These are phyloP conservation scores for human DNA, from an alignment of 2,113 vertebrate genomes.

Conservation along the genomic window DNA sequence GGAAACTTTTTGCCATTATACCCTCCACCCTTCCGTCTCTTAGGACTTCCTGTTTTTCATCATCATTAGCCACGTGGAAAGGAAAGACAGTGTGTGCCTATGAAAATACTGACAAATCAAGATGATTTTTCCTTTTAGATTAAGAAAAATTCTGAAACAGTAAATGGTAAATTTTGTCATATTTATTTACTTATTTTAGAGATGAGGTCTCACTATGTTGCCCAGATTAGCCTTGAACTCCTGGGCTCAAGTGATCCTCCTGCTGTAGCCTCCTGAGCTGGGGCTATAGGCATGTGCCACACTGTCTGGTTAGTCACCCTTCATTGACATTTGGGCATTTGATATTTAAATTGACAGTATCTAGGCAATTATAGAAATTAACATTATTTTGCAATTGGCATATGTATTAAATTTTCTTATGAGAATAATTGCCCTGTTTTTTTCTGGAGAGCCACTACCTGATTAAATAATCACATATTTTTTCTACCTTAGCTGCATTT, in stretches of 20 bases:
- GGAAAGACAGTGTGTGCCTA: conserved; percentile 1
- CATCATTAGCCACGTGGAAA: conserved; percentile 14
- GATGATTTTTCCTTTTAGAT: not conserved
- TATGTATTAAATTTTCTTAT: not conserved
- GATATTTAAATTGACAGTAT: conserved; percentile 9
- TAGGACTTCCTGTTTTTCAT: conserved; percentile 4
- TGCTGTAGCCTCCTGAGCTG: not conserved
- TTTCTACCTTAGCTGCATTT: not conserved
- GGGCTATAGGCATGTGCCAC: not conserved
- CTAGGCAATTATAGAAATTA: conserved; percentile 46
- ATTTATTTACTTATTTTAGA: not conserved
- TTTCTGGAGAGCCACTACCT: not conserved
- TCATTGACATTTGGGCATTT: not conserved
- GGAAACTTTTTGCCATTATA: not conserved
- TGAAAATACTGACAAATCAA: conserved; percentile 13
- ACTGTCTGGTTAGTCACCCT: not conserved
- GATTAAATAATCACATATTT: not conserved
- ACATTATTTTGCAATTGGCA: not conserved
- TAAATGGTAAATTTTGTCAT: not conserved
- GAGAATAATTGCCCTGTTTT: not conserved
- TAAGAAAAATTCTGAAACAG: not conserved
- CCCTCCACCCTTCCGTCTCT: not conserved
- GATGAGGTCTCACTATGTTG: not conserved
- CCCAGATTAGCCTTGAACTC: not conserved
- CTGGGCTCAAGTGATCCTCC: not conserved